Conservation (phyloP, 2,888 invertebrate species). For the Epirrhoe tristata region DNA sequence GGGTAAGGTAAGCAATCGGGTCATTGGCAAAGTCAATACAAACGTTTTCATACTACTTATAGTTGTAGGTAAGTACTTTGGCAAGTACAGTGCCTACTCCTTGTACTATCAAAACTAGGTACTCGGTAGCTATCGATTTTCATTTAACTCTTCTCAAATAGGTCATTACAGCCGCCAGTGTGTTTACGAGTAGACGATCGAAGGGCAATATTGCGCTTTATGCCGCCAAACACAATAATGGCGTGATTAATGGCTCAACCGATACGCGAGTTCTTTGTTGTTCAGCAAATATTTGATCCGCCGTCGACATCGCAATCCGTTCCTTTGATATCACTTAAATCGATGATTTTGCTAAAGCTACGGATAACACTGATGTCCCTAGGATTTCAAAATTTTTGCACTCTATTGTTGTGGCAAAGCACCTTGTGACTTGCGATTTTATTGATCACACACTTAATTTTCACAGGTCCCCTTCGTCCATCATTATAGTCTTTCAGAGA, state of each 20-base stretch:
- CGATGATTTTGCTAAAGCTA: constrained; percentile 55
- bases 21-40: background rate
- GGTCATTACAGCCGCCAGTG: constrained; percentile 74
- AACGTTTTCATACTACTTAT: background rate
- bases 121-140: constrained; percentile 72
- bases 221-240: constrained; percentile 75
- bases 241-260: constrained; percentile 80
- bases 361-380: constrained; percentile 55
- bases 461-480: background rate
- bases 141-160: constrained; percentile 77
- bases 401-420: constrained; percentile 33
- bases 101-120: constrained; percentile 50
- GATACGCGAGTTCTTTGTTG: constrained; percentile 81
- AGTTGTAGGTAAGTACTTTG: too few relatives aligned
- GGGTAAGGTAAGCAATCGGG: background rate
- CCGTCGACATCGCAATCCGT: constrained; percentile 68
- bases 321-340: constrained; percentile 68
- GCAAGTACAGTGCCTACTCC: constrained; percentile 35
- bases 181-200: constrained; percentile 72
- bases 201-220: constrained; percentile 80
- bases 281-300: constrained; percentile 79
- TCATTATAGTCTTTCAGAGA: background rate
- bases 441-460: background rate
- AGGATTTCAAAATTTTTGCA: constrained; percentile 44
- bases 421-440: constrained; percentile 4